Evolutionary conservation across 2,888 invertebrate species (phyloP).

Genomic region (Acrobasis suavella): DNA sequence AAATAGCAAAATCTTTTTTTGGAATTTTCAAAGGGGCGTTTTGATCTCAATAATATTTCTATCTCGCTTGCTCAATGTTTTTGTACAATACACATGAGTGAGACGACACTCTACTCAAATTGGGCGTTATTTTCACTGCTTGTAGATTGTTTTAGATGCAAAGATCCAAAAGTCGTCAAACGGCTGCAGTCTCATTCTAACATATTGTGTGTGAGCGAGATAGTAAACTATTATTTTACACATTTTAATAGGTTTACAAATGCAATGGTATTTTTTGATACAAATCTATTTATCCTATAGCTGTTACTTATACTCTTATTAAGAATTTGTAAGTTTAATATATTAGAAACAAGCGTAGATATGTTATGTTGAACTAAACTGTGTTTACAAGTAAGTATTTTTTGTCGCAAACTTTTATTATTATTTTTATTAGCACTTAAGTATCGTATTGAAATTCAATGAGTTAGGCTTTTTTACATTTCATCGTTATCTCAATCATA

Average conservation of each 20-base stretch:
- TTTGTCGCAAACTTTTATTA: not conserved
- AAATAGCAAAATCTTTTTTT: too few species aligned
- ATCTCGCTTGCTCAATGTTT: not conserved
- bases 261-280: constrained; percentile 9
- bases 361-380: not conserved
- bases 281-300: constrained; percentile 16
- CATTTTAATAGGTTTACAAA: constrained; percentile 6
- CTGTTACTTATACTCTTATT: constrained; percentile 1
- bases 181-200: not conserved
- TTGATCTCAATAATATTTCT: not conserved
- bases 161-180: not conserved
- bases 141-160: too few species aligned
- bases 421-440: constrained; percentile 2
- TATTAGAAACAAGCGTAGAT: not conserved
- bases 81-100: not conserved
- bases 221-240: not conserved
- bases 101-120: not conserved
- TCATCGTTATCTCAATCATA: too few species aligned
- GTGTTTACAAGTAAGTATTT: constrained; percentile 5
- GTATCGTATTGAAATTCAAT: not conserved
- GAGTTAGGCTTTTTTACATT: not conserved
- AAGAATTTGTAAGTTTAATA: constrained; percentile 13
- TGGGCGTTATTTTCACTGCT: too few species aligned
- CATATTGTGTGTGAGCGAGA: not conserved
- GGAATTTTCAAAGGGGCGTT: not conserved